Base-by-base conservation (phyloP, 2,888 invertebrate species). In the Liopterus haemorrhoidalis region DNA sequence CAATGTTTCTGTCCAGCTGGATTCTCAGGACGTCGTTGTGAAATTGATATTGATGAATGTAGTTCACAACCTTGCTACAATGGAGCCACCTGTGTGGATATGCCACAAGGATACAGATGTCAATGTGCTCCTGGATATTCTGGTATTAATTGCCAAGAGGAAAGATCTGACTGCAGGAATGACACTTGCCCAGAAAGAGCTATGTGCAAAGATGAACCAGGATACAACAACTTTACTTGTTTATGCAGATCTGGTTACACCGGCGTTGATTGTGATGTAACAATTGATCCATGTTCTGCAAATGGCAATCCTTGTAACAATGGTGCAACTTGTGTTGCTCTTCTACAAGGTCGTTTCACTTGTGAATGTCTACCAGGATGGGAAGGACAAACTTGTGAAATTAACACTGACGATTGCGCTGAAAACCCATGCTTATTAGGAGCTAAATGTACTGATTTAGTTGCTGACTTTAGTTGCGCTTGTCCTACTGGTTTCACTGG, bases 341-440 rank as follows among this genome's bases (percentile, higher is more conserved):
- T 92, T 46, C 89, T 89, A 65, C 92, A 91, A 73, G 93, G 93
- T 8, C 75, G 93, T 54, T 95, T 85, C 67, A 86, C 88, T 66
- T 99, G 99, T 64, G 90, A 93, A 65, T 99, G 99, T 66, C 72
- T 89, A 41, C 85, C 92, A 14, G 99, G 99, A 27, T 99, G 97
- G 96, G 92, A 93, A 65, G 99, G 99, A 48, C 86, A 90, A 57
- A 83, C 85, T 49, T 99, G 99, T 66, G 92, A 94, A 63, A 76
- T 76, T n/a, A 92, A 94, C 62, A 88, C 82, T 50, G 85, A 96
- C 60, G 95, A 96, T 62, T 96, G 95, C 65, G 83, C 88, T 4
- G 93, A 93, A 65, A 82, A 83, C 54, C 95, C 95, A 18, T 94
- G 94, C 64, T 73, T 93, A 1, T 71, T 96, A 18, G 89, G 86